phyloP scores from a whole-genome alignment of 2,113 vertebrate genomes.

The Diglossa brunneiventris region DNA sequence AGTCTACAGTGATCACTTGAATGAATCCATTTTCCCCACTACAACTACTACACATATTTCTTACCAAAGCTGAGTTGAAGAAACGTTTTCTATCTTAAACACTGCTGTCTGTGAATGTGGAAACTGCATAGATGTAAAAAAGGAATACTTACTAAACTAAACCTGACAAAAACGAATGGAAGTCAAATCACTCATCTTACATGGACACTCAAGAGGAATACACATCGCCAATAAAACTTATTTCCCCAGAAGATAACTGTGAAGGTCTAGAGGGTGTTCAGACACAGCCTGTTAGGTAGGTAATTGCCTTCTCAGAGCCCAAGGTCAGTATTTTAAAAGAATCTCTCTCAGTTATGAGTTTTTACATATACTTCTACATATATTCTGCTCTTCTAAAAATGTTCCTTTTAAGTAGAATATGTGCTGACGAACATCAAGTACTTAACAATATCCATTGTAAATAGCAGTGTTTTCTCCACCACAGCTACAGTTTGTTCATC shows the following conservation, averaged over 20 bases:
- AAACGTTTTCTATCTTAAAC: background rate
- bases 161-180: background rate
- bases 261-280: background rate
- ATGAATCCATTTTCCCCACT: conserved; percentile 5
- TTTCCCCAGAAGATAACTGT: background rate
- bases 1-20: conserved; percentile 35
- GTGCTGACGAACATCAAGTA: background rate
- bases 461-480: background rate
- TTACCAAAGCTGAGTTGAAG: background rate
- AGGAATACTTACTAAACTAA: background rate
- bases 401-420: background rate
- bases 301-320: background rate
- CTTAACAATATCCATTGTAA: background rate
- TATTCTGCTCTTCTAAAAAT: background rate
- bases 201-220: background rate
- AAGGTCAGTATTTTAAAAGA: background rate
- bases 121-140: background rate
- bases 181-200: background rate
- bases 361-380: background rate
- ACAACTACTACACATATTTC: fast-evolving
- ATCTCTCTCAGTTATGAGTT: background rate
- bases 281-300: background rate
- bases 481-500: background rate
- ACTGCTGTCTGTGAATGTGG: background rate
- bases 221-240: background rate